A percentile compares a stretch with the other conserved stretches of the same genome.
These are phyloP conservation scores for Pediacus dermestoides DNA, from an alignment of 2,888 invertebrate genomes.

Conservation along the genomic window DNA sequence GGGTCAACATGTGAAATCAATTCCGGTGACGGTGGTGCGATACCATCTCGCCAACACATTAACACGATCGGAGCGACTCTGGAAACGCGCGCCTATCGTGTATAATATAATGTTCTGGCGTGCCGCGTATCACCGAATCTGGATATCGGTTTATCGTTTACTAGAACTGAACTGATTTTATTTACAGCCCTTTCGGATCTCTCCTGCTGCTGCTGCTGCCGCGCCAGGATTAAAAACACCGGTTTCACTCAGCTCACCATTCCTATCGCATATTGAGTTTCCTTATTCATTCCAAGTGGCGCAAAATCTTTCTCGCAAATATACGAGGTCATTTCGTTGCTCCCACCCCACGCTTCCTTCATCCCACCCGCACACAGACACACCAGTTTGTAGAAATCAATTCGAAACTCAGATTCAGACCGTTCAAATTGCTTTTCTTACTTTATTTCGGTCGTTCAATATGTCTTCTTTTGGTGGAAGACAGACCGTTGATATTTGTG, in stretches of 20 bases:
- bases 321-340: constrained; percentile 40
- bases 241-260: not conserved
- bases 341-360: constrained; percentile 15
- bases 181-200: constrained; percentile 13
- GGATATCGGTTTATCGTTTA: constrained; percentile 23
- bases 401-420: constrained; percentile 41
- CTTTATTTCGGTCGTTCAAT: constrained; percentile 44
- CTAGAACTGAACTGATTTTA: constrained; percentile 17
- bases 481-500: constrained; percentile 34
- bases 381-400: constrained; percentile 45
- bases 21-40: constrained; percentile 36
- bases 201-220: constrained; percentile 4
- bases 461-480: constrained; percentile 36
- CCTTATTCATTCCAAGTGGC: constrained; percentile 31
- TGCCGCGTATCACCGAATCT: constrained; percentile 20
- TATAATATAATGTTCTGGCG: constrained; percentile 17
- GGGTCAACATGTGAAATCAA: constrained; percentile 42
- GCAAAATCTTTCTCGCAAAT: constrained; percentile 35
- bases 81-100: constrained; percentile 18
- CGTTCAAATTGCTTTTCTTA: constrained; percentile 47
- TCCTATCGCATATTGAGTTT: constrained; percentile 26
- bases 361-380: constrained; percentile 30
- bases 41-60: constrained; percentile 38
- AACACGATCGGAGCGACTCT: constrained; percentile 32
- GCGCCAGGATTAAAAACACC: constrained; percentile 6